Base-by-base conservation (phyloP, 2,113 vertebrate species). In the Calonectris borealis region DNA sequence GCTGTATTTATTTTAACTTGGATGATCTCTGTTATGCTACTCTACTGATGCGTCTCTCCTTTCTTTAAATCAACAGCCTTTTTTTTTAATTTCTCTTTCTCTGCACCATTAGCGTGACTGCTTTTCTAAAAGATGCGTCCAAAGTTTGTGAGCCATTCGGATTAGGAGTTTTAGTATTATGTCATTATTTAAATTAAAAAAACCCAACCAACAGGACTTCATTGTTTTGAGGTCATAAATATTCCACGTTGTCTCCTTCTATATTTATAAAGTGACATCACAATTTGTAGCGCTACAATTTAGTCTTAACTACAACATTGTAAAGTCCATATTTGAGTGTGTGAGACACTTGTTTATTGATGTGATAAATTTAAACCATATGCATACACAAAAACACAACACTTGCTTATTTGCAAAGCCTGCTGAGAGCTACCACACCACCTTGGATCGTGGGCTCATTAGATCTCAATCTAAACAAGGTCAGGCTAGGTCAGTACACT, bases 261-360 rank as follows among this genome's bases (percentile, higher is more conserved):
- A 34, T 86, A 73, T 64, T 94, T 95, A 92, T 72, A 87, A 92
- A 72, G 86, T 26, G 80, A 92, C 86, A 86, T 68, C 48, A 66
- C 89, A 94, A 97, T 95, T 97, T 95, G 95, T 89, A 96, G 81
- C 0, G 4, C 86, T 10, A n/a, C 86, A 61, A 84, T 93, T 93
- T 79, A 85, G 42, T 13, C 91, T 93, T 24, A 77, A 85, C 86
- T 85, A 38, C 86, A 54, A 72, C 81, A 49, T 48, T 77, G 91
- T 95, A 93, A 96, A 95, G 94, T 36, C 91, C 54, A 5, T 31
- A 73, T 79, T 44, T 66, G 65, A 91, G 83, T 11, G 1, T 24
- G 81, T 14, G 61, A 91, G 96, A 93, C 95, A 95, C 94, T 97
- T 95, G 93, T 96, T 97, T 96, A 95, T 95, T 90, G 96, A 92